Evolutionary conservation across 2,888 invertebrate species (phyloP).

Genomic region (Lepidonotus clava): DNA sequence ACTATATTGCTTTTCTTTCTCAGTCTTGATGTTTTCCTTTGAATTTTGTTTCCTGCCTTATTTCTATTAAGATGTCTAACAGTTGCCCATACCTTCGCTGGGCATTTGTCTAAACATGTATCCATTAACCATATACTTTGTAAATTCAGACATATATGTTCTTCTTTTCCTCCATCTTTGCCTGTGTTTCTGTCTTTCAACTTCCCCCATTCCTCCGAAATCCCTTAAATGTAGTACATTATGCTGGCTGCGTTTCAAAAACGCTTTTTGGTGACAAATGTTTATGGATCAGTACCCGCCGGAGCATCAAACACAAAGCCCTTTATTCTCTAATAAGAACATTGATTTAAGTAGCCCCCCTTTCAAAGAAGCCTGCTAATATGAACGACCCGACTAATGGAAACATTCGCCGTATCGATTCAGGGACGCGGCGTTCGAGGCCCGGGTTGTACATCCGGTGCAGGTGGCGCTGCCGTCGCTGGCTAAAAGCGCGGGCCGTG

Average conservation of each 20-base stretch:
- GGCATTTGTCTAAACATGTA: too few relatives aligned
- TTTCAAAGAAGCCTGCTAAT: slow-evolving; percentile 43
- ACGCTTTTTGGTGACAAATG: slow-evolving; percentile 38
- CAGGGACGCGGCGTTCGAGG: not conserved
- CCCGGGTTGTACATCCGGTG: not conserved
- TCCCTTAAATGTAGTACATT: not conserved
- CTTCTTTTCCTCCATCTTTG: too few relatives aligned
- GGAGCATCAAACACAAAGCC: slow-evolving; percentile 6
- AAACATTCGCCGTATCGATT: slow-evolving; percentile 37
- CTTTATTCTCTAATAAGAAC: slow-evolving; percentile 35
- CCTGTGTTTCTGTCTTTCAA: too few relatives aligned
- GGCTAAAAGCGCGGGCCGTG: not conserved
- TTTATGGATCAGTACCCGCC: slow-evolving; percentile 17
- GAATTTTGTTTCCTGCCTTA: too few relatives aligned
- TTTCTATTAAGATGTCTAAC: too few relatives aligned
- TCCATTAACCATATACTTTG: too few relatives aligned
- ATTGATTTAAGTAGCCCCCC: slow-evolving; percentile 36
- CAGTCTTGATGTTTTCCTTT: too few relatives aligned
- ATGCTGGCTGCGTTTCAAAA: slow-evolving; percentile 1
- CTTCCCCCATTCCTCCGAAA: not conserved
- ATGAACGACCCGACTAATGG: slow-evolving; percentile 40
- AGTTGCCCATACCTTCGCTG: too few relatives aligned
- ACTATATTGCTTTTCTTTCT: too few relatives aligned
- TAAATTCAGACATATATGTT: too few relatives aligned
- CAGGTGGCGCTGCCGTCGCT: slow-evolving; percentile 39